Conservation (phyloP, 2,888 invertebrate genomes). For the Xanthia icteritia region DNA sequence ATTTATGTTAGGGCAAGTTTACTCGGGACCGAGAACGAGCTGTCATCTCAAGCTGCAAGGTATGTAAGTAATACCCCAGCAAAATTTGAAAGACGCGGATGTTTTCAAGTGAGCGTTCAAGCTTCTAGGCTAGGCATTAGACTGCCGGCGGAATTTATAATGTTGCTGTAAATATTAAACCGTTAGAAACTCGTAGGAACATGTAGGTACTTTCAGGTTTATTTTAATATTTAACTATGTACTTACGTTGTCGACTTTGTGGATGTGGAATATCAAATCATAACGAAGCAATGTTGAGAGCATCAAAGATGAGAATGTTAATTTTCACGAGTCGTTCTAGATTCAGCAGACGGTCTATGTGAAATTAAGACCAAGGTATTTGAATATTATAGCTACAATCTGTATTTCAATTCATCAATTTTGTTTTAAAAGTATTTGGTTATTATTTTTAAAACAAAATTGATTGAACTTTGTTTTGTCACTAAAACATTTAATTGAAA, state of each 20-base stretch:
- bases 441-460: background rate
- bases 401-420: too few species aligned
- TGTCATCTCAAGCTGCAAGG: conserved; percentile 81
- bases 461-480: background rate
- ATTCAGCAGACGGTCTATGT: too few species aligned
- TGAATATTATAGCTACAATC: too few species aligned
- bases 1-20: conserved; percentile 84
- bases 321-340: background rate
- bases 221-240: background rate
- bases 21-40: conserved; percentile 70
- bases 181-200: conserved; percentile 17
- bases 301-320: background rate
- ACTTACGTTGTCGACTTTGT: background rate
- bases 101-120: conserved; percentile 59
- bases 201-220: background rate
- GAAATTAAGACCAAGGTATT: too few species aligned
- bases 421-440: too few species aligned
- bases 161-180: conserved; percentile 48
- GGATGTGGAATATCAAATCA: background rate
- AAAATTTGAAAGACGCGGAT: conserved; percentile 66
- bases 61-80: conserved; percentile 71
- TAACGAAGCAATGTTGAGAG: background rate
- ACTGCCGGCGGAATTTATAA: conserved; percentile 52
- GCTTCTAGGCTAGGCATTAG: conserved; percentile 53
- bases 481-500: background rate